Evolutionary conservation across 2,888 invertebrate species (phyloP).

Genomic region (Drosophila hamatofila): DNA sequence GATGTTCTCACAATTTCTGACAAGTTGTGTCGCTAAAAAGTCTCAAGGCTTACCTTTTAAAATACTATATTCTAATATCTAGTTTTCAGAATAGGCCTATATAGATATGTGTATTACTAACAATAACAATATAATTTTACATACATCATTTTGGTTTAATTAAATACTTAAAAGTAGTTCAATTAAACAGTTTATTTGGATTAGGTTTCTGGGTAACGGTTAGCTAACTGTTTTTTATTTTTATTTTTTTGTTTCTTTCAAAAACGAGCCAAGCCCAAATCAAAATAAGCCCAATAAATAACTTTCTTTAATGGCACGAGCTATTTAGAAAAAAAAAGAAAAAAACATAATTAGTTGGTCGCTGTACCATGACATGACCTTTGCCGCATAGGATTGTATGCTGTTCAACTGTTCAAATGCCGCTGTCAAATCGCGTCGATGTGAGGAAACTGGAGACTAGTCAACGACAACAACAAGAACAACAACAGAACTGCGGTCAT

Average conservation of each 20-base stretch:
- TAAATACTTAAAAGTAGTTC: neutral
- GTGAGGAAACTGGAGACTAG: constrained; percentile 29
- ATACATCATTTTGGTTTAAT: neutral
- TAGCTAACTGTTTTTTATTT: constrained; percentile 18
- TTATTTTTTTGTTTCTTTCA: neutral
- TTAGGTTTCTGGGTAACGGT: constrained; percentile 1
- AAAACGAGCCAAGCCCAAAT: constrained; percentile 49
- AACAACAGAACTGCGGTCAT: constrained; percentile 17
- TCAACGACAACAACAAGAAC: constrained; percentile 49
- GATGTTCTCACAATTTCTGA: neutral
- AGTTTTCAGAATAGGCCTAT: neutral
- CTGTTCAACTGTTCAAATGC: constrained; percentile 10
- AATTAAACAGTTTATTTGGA: constrained; percentile 2
- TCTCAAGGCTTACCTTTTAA: neutral
- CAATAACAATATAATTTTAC: neutral
- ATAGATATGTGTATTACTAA: neutral
- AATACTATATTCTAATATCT: neutral
- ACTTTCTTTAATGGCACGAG: constrained; percentile 64
- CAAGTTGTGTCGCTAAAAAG: neutral
- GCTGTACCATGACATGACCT: constrained; percentile 80
- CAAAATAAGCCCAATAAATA: constrained; percentile 17
- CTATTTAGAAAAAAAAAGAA: constrained; percentile 45
- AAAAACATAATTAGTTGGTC: constrained; percentile 72
- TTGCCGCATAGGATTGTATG: constrained; percentile 42
- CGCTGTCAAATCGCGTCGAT: constrained; percentile 22